Conservation (phyloP, 2,888 invertebrate genomes). For the Caenorhabditis sp. region DNA sequence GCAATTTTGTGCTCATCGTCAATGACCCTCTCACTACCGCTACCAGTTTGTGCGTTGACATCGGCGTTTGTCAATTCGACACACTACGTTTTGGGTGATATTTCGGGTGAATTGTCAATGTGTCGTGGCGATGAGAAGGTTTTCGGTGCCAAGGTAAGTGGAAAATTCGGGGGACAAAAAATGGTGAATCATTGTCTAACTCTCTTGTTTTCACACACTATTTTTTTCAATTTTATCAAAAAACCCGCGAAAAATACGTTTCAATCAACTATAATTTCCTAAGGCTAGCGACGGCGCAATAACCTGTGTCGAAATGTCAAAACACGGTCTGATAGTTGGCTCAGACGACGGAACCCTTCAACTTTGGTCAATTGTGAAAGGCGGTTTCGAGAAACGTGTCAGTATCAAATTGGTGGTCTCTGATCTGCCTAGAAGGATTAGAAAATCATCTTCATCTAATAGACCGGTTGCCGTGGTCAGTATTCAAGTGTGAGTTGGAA, state of each 20-base stretch:
- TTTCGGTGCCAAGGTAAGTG: slow-evolving; percentile 15
- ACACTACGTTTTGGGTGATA: slow-evolving; percentile 27
- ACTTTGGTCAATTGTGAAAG: slow-evolving; percentile 14
- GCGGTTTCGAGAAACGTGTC: slow-evolving; percentile 11
- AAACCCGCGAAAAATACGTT: too few species aligned
- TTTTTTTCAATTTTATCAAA: too few species aligned
- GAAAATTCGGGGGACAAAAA: too few species aligned
- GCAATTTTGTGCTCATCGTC: slow-evolving; percentile 32
- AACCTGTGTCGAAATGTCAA: slow-evolving; percentile 17
- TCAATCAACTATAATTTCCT: too few species aligned
- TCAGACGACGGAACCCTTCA: slow-evolving; percentile 27
- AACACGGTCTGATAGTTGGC: slow-evolving; percentile 23
- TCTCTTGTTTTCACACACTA: too few species aligned
- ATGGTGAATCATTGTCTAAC: too few species aligned
- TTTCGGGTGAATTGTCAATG: slow-evolving; percentile 27
- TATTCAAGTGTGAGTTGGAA: slow-evolving; percentile 20
- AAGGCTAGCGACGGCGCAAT: slow-evolving; percentile 13
- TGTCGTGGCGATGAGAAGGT: slow-evolving; percentile 15
- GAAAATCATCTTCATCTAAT: slow-evolving; percentile 20
- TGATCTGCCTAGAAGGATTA: slow-evolving; percentile 32
- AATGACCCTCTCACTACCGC: slow-evolving; percentile 19
- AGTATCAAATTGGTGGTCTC: slow-evolving; percentile 17
- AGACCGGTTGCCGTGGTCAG: slow-evolving; percentile 30
- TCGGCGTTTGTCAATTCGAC: slow-evolving; percentile 19
- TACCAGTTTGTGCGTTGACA: slow-evolving; percentile 27